Base-by-base conservation (phyloP, 2,113 vertebrate genomes). In the Spea multiplicata region DNA sequence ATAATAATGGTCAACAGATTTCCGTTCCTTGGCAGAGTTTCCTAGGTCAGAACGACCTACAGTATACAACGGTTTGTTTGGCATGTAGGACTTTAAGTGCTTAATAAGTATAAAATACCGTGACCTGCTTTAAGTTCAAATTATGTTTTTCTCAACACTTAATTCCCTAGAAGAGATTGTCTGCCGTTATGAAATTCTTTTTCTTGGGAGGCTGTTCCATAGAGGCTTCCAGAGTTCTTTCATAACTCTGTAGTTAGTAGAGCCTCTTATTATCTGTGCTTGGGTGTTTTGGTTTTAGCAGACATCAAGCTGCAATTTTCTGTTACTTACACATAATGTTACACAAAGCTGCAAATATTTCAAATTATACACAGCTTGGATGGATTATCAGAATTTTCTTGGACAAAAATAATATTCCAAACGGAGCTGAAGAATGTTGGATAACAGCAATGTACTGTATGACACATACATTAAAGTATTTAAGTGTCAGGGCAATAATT, bases 311-410 rank as follows among this genome's bases (percentile, higher is more conserved):
- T 59, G 55, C 55, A 59, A 13, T 13, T 8, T 9, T 64, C 5
- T 64, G 61, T 16, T 64, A 64, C 61, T 4, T 30, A 64, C 61
- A 64, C 8, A 17, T 64, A 16, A 16, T 64, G 5, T 17, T 13
- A 64, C n/a, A 2, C 5, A 13, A 64, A 16, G 61, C 61, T 17
- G 61, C 61, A 64, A 16, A 64, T 30, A 64, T 17, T 16, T 64
- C n/a, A 64, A 64, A 64, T 64, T 64, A 64, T 64, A 64, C 17
- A 9, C 61, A 64, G 61, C 61, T 64, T 16, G 8, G n/a, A 9
- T 6, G 9, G 61, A 64, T 64, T 17, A 30, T 64, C 17, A 3
- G 13, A 64, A 17, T 64, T 13, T 64, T 64, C 61, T 64, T 2
- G 61, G 61, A 30, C 6, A 30, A 8, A 64, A 64, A 64, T 30